Base-by-base conservation (phyloP, 2,888 invertebrate species). In the Plusia festucae region DNA sequence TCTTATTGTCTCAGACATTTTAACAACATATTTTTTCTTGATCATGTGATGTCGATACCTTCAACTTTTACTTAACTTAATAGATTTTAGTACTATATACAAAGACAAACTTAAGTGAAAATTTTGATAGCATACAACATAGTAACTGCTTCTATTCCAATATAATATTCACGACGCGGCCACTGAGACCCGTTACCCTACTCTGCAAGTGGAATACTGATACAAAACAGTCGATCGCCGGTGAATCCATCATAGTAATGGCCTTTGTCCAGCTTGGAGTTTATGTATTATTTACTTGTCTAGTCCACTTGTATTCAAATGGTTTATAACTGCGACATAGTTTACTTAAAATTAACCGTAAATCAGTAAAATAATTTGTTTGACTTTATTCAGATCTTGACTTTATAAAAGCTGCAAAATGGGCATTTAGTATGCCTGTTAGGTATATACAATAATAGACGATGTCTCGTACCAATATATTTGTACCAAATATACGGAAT, bases 161-260 rank as follows among this genome's bases (percentile, higher is more conserved):
- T 87, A 80, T 78, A 65, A 82, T 87, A 91, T 91, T 90, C 91
- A 85, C 81, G 77, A 77, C 90, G 86, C 85, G 86, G 70, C 65
- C 70, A 76, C 78, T 66, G 75, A 81, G 79, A 78, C 85, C 91
- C 91, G 91, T 91, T 93, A 91, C 81, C 88, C 89, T 85, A 88
- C 88, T 89, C 87, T 81, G 77, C 80, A 87, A 84, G 85, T 89
- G 69, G 91, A 88, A 90, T 92, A 90, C 85, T 86, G 85, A 90
- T 87, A 87, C 87, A 85, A 85, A 85, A 86, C 82, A 74, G 81
- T 81, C 82, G 70, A 81, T 81, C 67, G 78, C 49, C 52, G 65
- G 69, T 71, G 78, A 73, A 80, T 80, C 73, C 78, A 82, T 87
- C 82, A 82, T 75, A 74, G 77, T 85, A 85, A 85, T 83, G 79